Base-by-base conservation (phyloP, 2,888 invertebrate species). In the Oxycera nigricornis region DNA sequence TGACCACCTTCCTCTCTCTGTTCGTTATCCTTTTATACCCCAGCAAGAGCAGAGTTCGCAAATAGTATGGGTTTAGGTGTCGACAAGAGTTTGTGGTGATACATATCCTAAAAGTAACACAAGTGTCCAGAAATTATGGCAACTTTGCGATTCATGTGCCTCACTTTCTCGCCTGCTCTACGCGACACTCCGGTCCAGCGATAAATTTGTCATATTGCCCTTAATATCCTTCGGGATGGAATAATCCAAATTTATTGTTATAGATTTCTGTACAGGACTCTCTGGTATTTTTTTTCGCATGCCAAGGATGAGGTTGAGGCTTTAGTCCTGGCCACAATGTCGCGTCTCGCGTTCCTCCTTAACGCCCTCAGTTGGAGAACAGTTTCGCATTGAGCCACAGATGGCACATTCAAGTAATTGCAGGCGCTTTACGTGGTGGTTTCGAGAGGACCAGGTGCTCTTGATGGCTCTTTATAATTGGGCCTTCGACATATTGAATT, bases 171-270 rank as follows among this genome's bases (percentile, higher is more conserved):
- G 55, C 55, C 31, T 50, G 70, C 57, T 41, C 46, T 57, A 26
- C 52, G 68, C 57, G 50, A 72, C 74, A 74, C 72, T 76, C 76
- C 74, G 59, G 55, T 72, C 73, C 70, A 57, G 62, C 80, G 80
- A 82, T 81, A 81, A 81, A 81, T 81, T 80, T 81, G 81, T 81
- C 81, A 81, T 80, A 79, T 81, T 80, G 80, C 79, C 80, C 80
- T 80, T 80, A 80, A 79, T 80, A 79, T 80, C 79, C 79, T 80
- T 75, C 79, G 79, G 79, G 79, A 80, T 79, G 78, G 78, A 79
- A 79, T 80, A 81, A 80, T 80, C 81, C 79, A 78, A 81, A 81
- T 81, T 80, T 80, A 81, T 81, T 79, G 78, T 79, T 78, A 79
- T 79, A 79, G 79, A 79, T 79, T 79, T 79, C 78, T 79, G 78